Conservation (phyloP, 2,888 invertebrate species). For the Drosophila picticornis region DNA sequence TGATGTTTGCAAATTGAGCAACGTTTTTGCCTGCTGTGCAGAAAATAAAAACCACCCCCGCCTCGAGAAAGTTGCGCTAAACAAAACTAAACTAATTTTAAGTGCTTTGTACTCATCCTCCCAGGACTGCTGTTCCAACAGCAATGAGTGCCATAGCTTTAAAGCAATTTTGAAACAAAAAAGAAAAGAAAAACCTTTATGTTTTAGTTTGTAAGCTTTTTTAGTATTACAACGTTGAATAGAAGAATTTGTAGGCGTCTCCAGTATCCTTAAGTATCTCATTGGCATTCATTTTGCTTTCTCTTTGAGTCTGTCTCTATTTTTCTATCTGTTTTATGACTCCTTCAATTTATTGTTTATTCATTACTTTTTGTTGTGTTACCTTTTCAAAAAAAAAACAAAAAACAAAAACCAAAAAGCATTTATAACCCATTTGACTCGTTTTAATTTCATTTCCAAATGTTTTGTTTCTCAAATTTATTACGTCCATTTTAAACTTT, state of each 20-base stretch:
- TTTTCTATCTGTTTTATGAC: slow-evolving; percentile 17
- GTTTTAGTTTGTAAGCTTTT: slow-evolving; percentile 54
- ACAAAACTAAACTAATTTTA: slow-evolving; percentile 55
- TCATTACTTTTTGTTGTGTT: slow-evolving; percentile 59
- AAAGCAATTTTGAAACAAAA: slow-evolving; percentile 68
- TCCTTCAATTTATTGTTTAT: slow-evolving; percentile 53
- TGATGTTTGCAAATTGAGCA: slow-evolving; percentile 54
- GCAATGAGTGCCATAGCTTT: slow-evolving; percentile 54
- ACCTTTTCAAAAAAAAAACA: slow-evolving; percentile 16
- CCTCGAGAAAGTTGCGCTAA: slow-evolving; percentile 27
- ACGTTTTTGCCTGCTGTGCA: slow-evolving; percentile 60
- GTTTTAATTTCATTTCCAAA: slow-evolving; percentile 56
- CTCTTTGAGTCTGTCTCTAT: slow-evolving; percentile 20
- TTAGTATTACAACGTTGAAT: slow-evolving; percentile 31
- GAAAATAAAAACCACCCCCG: neutral
- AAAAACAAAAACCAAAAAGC: slow-evolving; percentile 26
- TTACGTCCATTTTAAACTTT: slow-evolving; percentile 42
- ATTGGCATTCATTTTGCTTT: slow-evolving; percentile 76
- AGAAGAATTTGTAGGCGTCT: slow-evolving; percentile 25
- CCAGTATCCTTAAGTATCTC: slow-evolving; percentile 68
- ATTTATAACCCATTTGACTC: slow-evolving; percentile 59
- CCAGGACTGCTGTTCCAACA: neutral
- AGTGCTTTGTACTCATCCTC: slow-evolving; percentile 41
- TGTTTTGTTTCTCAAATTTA: slow-evolving; percentile 48
- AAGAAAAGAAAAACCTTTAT: slow-evolving; percentile 21